phyloP scores from a whole-genome alignment of 2,888 invertebrate genomes.

The Galerucella pusilla region DNA sequence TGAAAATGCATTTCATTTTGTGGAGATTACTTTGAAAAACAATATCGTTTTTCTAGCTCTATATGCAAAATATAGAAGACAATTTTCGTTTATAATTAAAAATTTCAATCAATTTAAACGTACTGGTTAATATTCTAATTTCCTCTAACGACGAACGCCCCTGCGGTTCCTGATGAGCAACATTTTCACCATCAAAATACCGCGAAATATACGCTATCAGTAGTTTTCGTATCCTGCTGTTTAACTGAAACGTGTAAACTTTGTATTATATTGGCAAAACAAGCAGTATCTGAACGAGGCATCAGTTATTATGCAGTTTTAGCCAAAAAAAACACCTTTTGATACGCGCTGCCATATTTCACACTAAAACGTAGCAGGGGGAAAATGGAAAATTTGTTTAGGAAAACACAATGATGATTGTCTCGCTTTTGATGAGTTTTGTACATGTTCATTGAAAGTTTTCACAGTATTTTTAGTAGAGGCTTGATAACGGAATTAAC shows the following conservation, averaged over 20 bases:
- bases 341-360: conserved; percentile 32
- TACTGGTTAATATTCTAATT: not conserved
- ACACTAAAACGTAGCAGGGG: conserved; percentile 17
- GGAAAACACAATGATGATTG: conserved; percentile 31
- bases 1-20: too few relatives aligned
- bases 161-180: conserved; percentile 20
- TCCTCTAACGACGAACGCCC: not conserved
- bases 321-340: conserved; percentile 41
- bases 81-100: too few relatives aligned
- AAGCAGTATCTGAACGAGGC: conserved; percentile 44
- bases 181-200: conserved; percentile 27
- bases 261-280: conserved; percentile 52
- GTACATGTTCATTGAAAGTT: conserved; percentile 22
- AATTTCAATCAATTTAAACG: not conserved
- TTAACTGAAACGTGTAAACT: conserved; percentile 51
- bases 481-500: not conserved
- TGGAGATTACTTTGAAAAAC: too few relatives aligned
- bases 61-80: too few relatives aligned
- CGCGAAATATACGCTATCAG: conserved; percentile 34
- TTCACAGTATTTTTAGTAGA: not conserved
- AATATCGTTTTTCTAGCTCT: too few relatives aligned
- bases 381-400: conserved; percentile 26
- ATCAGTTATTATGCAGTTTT: conserved; percentile 47
- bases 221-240: conserved; percentile 42
- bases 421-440: conserved; percentile 28